A percentile compares a stretch with the other conserved stretches of the same genome.
Conservation (phyloP, 2,113 vertebrate species). For the Odobenus rosmarus region DNA sequence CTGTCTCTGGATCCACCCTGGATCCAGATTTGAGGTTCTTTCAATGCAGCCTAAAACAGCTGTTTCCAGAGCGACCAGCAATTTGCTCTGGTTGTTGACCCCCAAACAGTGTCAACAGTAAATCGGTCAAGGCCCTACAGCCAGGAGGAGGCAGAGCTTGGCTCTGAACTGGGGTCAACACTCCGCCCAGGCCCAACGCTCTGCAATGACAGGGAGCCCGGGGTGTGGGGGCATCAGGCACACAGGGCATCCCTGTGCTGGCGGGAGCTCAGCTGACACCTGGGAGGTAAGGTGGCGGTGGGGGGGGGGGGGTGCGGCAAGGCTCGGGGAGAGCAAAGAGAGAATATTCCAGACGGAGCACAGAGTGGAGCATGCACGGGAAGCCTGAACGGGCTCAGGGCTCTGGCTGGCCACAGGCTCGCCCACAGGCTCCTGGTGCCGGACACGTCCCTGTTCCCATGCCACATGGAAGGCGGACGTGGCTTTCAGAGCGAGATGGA, state of each 20-base stretch:
- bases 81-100: not conserved
- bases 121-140: not conserved
- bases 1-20: not conserved
- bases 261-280: not conserved
- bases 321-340: not conserved
- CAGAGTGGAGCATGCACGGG: accelerated
- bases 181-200: accelerated
- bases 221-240: too few relatives aligned
- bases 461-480: not conserved
- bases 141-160: not conserved
- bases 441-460: not conserved
- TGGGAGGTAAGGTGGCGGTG: not conserved
- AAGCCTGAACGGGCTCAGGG: not conserved
- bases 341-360: not conserved
- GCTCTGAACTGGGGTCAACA: not conserved
- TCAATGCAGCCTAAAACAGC: not conserved
- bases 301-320: not conserved
- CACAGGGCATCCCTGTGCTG: not conserved
- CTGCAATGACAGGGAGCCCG: accelerated
- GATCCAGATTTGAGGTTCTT: not conserved
- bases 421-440: accelerated
- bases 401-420: too few relatives aligned
- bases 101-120: not conserved
- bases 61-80: not conserved
- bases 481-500: not conserved